phyloP scores from a whole-genome alignment of 2,113 vertebrate genomes.

The Podilymbus podiceps region DNA sequence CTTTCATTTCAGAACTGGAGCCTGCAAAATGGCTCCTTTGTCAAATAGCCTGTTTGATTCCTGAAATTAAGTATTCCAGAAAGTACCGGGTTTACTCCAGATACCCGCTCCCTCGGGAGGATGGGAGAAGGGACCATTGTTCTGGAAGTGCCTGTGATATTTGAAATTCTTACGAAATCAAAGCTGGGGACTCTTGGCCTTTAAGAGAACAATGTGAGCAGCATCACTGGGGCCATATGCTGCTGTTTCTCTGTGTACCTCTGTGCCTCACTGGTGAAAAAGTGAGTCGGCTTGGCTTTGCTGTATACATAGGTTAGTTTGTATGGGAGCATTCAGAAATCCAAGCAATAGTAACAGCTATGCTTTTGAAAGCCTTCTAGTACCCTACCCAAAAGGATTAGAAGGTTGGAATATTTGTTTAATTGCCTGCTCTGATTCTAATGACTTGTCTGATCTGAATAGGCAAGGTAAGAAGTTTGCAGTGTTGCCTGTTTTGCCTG shows the following conservation, averaged over 20 bases:
- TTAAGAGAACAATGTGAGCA: not conserved
- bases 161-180: not conserved
- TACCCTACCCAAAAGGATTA: not conserved
- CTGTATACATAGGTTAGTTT: accelerated
- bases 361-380: not conserved
- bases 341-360: not conserved
- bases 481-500: not conserved
- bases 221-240: accelerated
- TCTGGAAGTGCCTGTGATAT: not conserved
- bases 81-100: accelerated
- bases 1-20: not conserved
- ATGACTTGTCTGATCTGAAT: not conserved
- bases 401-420: not conserved
- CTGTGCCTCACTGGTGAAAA: not conserved
- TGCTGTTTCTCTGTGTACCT: accelerated
- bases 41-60: not conserved
- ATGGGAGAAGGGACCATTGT: not conserved
- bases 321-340: not conserved
- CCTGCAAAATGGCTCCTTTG: not conserved
- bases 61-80: not conserved
- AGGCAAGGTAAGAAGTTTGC: not conserved
- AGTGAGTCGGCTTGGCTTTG: not conserved
- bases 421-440: not conserved
- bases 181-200: not conserved
- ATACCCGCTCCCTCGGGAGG: not conserved